Conservation (phyloP, 2,888 invertebrate genomes). For the Electrophaes corylata region DNA sequence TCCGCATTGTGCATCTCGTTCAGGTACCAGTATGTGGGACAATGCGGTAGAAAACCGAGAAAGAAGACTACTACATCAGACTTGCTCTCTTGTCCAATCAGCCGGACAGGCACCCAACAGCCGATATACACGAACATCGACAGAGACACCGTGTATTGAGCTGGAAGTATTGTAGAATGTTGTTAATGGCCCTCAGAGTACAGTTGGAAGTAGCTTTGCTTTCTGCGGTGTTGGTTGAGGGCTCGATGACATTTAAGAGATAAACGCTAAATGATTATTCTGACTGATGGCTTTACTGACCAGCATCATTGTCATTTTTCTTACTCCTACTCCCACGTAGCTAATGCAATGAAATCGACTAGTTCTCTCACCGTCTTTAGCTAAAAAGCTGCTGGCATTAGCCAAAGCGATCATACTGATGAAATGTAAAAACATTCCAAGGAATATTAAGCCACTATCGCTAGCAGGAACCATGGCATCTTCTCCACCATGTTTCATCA, state of each 20-base stretch:
- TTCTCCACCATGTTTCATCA: constrained; percentile 2
- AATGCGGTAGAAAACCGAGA: constrained; percentile 35
- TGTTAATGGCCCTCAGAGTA: too few relatives aligned
- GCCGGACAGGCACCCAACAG: constrained; percentile 36
- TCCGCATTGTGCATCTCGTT: constrained; percentile 50
- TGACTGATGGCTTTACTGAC: too few relatives aligned
- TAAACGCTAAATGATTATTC: too few relatives aligned
- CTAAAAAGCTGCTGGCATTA: constrained; percentile 15
- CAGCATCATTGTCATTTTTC: too few relatives aligned
- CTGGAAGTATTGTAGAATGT: constrained; percentile 42
- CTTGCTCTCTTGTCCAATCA: constrained; percentile 25
- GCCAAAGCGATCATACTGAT: constrained; percentile 12
- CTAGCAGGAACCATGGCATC: constrained; percentile 13
- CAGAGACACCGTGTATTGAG: constrained; percentile 84
- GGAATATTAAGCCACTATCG: not conserved
- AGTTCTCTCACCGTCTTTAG: constrained; percentile 7
- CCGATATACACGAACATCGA: constrained; percentile 80
- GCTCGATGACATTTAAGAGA: too few relatives aligned
- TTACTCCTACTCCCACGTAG: too few relatives aligned
- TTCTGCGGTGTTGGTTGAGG: too few relatives aligned
- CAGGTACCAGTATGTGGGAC: constrained; percentile 58
- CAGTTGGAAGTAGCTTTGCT: too few relatives aligned
- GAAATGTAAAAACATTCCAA: constrained; percentile 13
- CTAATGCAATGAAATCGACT: not conserved
- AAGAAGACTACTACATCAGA: constrained; percentile 3